Conservation (phyloP, 2,797 vertebrate species). For the Psittacula derbiana region DNA sequence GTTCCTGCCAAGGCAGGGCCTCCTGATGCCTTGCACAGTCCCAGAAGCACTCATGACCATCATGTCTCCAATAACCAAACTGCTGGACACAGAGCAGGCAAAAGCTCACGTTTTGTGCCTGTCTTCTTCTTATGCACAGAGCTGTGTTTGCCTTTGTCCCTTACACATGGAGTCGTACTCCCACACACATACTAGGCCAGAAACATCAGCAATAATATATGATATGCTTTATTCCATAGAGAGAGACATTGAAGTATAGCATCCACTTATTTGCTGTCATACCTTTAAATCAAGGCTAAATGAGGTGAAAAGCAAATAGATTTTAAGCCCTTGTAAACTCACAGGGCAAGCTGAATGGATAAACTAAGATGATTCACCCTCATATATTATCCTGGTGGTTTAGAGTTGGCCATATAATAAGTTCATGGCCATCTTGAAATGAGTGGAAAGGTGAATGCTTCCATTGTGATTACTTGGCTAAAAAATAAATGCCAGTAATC, state of each 20-base stretch:
- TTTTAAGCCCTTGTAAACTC: conserved; percentile 40
- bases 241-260: background rate
- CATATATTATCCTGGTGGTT: background rate
- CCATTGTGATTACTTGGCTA: conserved; percentile 45
- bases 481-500: background rate
- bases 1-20: background rate
- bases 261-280: conserved; percentile 23
- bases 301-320: conserved; percentile 31
- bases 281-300: conserved; percentile 56
- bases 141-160: background rate
- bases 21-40: background rate
- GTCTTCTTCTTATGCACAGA: background rate
- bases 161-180: background rate
- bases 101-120: background rate
- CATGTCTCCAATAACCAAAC: background rate
- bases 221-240: background rate
- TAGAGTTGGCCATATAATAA: background rate
- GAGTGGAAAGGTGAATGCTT: conserved; percentile 47
- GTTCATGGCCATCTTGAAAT: conserved; percentile 42
- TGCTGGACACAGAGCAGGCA: background rate
- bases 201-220: background rate
- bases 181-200: background rate
- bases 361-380: background rate
- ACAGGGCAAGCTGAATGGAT: conserved; percentile 45
- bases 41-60: background rate